A percentile compares a stretch with the other conserved stretches of the same genome.
phyloP scores from a whole-genome alignment of 2,113 vertebrate species.

The Siniperca knerii region DNA sequence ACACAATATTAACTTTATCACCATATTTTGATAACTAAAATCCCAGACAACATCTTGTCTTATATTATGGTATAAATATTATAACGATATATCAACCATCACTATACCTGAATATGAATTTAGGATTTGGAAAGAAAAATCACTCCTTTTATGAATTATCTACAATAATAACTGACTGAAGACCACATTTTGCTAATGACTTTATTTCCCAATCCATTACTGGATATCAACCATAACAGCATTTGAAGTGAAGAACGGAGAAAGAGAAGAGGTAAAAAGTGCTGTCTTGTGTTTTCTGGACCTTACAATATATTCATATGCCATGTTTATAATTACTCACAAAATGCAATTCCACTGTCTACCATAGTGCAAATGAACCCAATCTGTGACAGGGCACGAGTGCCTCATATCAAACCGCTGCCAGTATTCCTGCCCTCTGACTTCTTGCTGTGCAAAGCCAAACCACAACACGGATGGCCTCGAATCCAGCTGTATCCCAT shows the following conservation, averaged over 20 bases:
- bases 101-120: neutral
- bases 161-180: neutral
- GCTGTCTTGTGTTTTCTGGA: slow-evolving; percentile 28
- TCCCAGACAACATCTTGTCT: neutral
- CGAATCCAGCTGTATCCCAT: slow-evolving; percentile 1
- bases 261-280: slow-evolving; percentile 11
- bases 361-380: slow-evolving; percentile 45
- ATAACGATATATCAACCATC: neutral
- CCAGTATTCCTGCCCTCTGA: slow-evolving; percentile 37
- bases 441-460: neutral
- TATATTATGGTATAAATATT: neutral
- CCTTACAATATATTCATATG: slow-evolving; percentile 46
- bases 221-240: slow-evolving; percentile 8
- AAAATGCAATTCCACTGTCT: slow-evolving; percentile 39
- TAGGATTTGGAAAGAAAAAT: neutral
- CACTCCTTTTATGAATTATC: neutral
- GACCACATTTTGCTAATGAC: neutral
- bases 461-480: slow-evolving; percentile 13
- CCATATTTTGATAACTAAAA: neutral
- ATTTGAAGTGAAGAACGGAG: slow-evolving; percentile 35
- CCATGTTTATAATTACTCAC: slow-evolving; percentile 43
- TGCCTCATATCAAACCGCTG: slow-evolving; percentile 49
- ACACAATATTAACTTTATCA: neutral
- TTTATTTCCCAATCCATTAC: neutral
- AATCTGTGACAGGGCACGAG: slow-evolving; percentile 53